Percentiles rank a stretch among this genome's conserved stretches.
Evolutionary conservation across 2,888 invertebrate genomes (phyloP).

Genomic region (Pardosa pseudoannulata): DNA sequence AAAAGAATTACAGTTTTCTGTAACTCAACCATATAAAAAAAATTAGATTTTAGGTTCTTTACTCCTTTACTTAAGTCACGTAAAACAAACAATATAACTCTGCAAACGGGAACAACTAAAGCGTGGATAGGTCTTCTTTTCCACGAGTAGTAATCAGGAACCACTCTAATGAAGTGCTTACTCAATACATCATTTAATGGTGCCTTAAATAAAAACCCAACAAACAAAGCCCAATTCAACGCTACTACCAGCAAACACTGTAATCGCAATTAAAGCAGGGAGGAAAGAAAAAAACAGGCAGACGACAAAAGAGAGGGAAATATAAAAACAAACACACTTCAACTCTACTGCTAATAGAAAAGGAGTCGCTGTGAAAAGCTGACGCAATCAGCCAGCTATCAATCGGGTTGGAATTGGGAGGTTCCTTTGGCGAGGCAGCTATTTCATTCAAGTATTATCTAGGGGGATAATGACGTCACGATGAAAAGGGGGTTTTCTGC

Average conservation of each 20-base stretch:
- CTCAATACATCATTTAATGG: background rate
- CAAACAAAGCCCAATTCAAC: background rate
- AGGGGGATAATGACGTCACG: conserved; percentile 28
- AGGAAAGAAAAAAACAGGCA: background rate
- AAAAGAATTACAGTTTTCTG: too few relatives aligned
- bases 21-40: too few relatives aligned
- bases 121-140: too few relatives aligned
- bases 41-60: too few relatives aligned
- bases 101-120: too few relatives aligned
- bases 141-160: too few relatives aligned
- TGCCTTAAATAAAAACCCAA: background rate
- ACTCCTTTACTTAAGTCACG: too few relatives aligned
- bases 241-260: background rate
- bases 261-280: background rate
- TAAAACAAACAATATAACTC: too few relatives aligned
- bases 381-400: background rate
- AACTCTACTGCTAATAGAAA: background rate
- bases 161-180: too few relatives aligned
- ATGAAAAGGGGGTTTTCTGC: background rate
- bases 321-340: background rate
- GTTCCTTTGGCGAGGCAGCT: background rate
- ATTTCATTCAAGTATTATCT: conserved; percentile 24
- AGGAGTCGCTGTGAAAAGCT: background rate
- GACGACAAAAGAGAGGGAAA: conserved; percentile 17
- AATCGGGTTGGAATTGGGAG: conserved; percentile 5